phyloP scores from a whole-genome alignment of 1,140 invertebrate species.

The Drosophila varians region DNA sequence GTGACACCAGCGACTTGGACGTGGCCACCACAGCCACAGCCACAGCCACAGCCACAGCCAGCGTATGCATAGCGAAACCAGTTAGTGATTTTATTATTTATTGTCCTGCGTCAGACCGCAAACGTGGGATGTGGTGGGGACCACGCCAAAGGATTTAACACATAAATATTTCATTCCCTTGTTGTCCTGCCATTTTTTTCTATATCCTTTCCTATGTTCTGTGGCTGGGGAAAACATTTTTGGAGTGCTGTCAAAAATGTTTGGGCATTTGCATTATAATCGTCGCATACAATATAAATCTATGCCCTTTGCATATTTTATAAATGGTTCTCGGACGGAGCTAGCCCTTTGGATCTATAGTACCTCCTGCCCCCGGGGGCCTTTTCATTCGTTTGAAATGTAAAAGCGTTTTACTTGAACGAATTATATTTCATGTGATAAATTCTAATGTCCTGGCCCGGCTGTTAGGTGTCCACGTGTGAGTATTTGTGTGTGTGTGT shows the following conservation, averaged over 20 bases:
- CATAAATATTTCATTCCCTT: slow-evolving; percentile 62
- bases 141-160: slow-evolving; percentile 67
- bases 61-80: slow-evolving; percentile 29
- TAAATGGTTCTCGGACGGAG: slow-evolving; percentile 25
- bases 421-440: slow-evolving; percentile 70
- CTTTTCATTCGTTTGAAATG: slow-evolving; percentile 26
- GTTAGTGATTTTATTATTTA: slow-evolving; percentile 78
- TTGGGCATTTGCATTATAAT: slow-evolving; percentile 77
- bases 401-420: slow-evolving; percentile 54
- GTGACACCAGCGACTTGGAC: slow-evolving; percentile 35
- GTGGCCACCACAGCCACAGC: not conserved
- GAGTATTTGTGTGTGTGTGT: too few species aligned
- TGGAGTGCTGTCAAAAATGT: slow-evolving; percentile 69
- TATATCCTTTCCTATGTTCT: not conserved
- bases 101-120: slow-evolving; percentile 52
- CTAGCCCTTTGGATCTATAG: too few species aligned
- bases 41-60: too few species aligned
- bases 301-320: slow-evolving; percentile 72
- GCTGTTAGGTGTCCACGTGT: slow-evolving; percentile 21
- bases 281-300: slow-evolving; percentile 70
- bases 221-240: slow-evolving; percentile 33
- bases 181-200: slow-evolving; percentile 11
- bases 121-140: not conserved
- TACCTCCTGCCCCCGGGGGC: not conserved
- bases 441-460: slow-evolving; percentile 56